Conservation (phyloP, 2,888 invertebrate genomes). For the Odontocolon sp. region DNA sequence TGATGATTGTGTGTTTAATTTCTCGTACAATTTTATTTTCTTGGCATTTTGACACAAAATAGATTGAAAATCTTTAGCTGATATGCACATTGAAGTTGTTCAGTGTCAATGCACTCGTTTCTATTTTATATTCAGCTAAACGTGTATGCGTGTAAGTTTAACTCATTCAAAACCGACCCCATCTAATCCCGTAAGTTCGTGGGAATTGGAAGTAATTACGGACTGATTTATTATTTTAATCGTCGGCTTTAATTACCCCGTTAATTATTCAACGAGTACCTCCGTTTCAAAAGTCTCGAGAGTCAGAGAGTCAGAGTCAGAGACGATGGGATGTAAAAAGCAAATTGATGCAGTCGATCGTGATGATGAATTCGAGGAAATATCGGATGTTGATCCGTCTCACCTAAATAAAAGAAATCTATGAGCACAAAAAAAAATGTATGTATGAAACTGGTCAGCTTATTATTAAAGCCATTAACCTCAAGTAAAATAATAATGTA, state of each 20-base stretch:
- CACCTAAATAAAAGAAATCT: too few species aligned
- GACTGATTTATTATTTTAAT: constrained; percentile 64
- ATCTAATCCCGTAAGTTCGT: constrained; percentile 43
- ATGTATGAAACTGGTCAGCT: too few species aligned
- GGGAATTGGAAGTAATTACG: constrained; percentile 59
- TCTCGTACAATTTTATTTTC: too few species aligned
- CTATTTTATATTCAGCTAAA: background rate
- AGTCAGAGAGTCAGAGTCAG: background rate
- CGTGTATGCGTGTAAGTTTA: constrained; percentile 5
- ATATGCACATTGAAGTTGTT: too few species aligned
- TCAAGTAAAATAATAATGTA: too few species aligned
- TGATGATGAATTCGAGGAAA: background rate
- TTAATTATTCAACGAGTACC: constrained; percentile 63
- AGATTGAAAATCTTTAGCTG: too few species aligned
- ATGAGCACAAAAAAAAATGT: too few species aligned
- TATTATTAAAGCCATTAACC: too few species aligned
- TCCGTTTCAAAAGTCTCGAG: too few species aligned
- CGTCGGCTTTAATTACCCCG: constrained; percentile 52
- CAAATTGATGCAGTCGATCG: background rate
- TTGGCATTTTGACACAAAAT: too few species aligned
- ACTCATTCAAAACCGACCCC: background rate
- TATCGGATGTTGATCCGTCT: background rate
- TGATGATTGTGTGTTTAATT: too few species aligned
- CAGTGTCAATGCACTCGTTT: background rate
- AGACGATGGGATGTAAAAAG: background rate